Conservation (phyloP, 2,888 invertebrate genomes). For the Hypolimnas misippus region DNA sequence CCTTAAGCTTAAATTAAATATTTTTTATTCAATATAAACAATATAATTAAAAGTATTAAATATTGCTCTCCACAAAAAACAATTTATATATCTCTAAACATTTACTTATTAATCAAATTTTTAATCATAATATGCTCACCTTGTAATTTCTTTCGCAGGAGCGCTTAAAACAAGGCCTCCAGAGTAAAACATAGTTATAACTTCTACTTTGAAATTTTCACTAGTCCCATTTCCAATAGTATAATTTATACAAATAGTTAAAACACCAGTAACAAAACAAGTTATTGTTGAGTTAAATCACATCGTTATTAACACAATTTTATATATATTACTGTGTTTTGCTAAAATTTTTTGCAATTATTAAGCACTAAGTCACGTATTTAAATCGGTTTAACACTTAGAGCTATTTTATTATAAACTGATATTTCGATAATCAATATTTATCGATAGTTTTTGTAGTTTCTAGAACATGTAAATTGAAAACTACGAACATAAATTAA, state of each 20-base stretch:
- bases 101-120: too few relatives aligned
- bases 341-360: background rate
- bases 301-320: background rate
- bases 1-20: too few relatives aligned
- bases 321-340: background rate
- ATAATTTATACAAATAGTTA: background rate
- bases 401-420: background rate
- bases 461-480: constrained; percentile 42
- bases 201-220: background rate
- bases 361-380: background rate
- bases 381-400: constrained; percentile 8
- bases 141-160: constrained; percentile 16
- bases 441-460: background rate
- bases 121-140: constrained; percentile 13
- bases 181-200: background rate
- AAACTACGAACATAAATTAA: constrained; percentile 36
- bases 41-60: too few relatives aligned
- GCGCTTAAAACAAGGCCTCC: constrained; percentile 11
- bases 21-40: too few relatives aligned
- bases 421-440: constrained; percentile 1
- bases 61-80: too few relatives aligned
- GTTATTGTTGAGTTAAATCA: constrained; percentile 3
- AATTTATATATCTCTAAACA: too few relatives aligned
- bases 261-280: background rate
- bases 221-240: constrained; percentile 6